Evolutionary conservation across 2,888 invertebrate genomes (phyloP), one percentile per base, ranked within the genome.

Genomic region (Perizoma affinitatum): DNA sequence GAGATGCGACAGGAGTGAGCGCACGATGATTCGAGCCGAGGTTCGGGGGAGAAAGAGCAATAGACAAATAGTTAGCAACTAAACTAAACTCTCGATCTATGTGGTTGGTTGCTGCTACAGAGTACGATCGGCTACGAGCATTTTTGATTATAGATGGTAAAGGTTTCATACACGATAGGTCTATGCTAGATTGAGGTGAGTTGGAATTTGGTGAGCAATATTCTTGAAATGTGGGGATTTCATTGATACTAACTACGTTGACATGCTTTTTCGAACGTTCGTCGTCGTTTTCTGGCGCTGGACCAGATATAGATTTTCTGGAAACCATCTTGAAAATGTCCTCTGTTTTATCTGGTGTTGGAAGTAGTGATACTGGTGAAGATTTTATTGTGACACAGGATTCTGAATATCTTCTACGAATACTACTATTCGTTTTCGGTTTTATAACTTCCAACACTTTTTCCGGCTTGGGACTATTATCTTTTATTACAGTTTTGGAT

Each of bases 31-130:
- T 82, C 84, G 90, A 88, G 87, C 84, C 90, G 82, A 82, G 84
- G 78, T 84, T 87, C 78, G 93, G 84, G 88, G 94, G 93, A 93
- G 93, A 94, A 76, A 93, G 84, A 90, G 89, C 89, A 88, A 87
- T 78, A 89, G 82, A 90, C 92, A 93, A 74, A 92, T 89, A 93
- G 91, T 94, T 94, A 94, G 94, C 92, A 84, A 92, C 86, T 86
- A 83, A 86, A 89, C 90, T 90, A 75, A 83, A 80, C 74, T 88
- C 83, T 76, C 78, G 75, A 76, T 86, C 83, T 85, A 89, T 79
- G 80, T 84, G 85, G 72, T 84, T 71, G 61, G 78, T 75, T 67
- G 83, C 75, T 73, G 83, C 80, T 79, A 88, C 66, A 73, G 88
- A 88, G 73, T 79, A 79, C 53, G 88, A 85, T 66, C 88, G 82